Evolutionary conservation across 1,140 invertebrate species (phyloP), one percentile per base, ranked within the genome.

Genomic region (Calliphora vicina): DNA sequence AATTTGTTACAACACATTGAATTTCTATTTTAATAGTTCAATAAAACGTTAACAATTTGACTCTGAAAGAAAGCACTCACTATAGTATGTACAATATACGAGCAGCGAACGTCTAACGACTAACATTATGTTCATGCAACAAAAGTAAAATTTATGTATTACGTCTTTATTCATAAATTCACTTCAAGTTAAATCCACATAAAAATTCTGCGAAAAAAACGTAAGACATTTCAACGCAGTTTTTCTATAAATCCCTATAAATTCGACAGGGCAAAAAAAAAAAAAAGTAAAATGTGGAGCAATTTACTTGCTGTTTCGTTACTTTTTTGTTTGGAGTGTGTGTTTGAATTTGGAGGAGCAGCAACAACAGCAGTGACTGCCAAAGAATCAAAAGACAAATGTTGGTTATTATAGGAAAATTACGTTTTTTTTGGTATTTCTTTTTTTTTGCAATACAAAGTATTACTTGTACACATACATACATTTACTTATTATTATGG

Each of bases 301-400:
- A 20, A 67, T 67, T 67, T 67, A 67, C 61, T 67, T 50, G 45
- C 13, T 6, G 45, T 43, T 43, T 43, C 12, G n/a, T n/a, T n/a
- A n/a, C n/a, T n/a, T n/a, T n/a, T n/a, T n/a, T n/a, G n/a, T n/a
- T n/a, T 50, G 17, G 45, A 12, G 12, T 50, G 12, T 45, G 43
- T n/a, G 45, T 6, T 6, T 50, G 12, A 15, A 3, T 50, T 6
- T 25, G 61, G 1, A 67, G 12, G 13, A 57, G 50, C 50, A 57
- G 50, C n/a, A 5, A 12, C 23, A 67, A 23, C 50, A 57, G 50
- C 50, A 57, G 50, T 57, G 15, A 12, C 23, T 67, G 20, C 20
- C 61, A 67, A 9, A 67, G 61, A 67, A 67, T 67, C 61, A 67
- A 67, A 67, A 67, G 61, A 67, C 61, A 67, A 67, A 67, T 67